Conservation (phyloP, 2,113 vertebrate genomes). For the Petaurus breviceps region DNA sequence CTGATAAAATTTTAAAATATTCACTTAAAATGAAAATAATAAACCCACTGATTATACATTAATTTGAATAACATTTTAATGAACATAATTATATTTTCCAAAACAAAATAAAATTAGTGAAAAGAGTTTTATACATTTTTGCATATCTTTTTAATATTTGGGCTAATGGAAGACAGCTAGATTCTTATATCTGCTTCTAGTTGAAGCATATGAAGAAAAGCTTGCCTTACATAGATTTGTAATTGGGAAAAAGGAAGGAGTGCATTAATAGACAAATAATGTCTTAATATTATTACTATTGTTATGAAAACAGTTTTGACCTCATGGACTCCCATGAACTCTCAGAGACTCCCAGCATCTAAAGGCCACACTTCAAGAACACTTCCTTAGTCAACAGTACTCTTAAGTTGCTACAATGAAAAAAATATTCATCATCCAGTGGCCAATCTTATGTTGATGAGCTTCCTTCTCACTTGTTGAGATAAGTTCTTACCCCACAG, state of each 20-base stretch:
- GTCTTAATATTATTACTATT: background rate
- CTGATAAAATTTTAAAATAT: background rate
- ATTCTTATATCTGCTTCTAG: background rate
- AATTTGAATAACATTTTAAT: background rate
- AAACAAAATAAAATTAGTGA: background rate
- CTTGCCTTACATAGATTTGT: background rate
- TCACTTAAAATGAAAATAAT: background rate
- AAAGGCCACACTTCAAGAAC: background rate
- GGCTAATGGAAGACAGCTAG: background rate
- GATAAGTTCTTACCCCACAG: background rate
- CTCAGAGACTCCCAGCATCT: background rate
- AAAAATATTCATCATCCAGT: background rate
- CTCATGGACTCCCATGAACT: background rate
- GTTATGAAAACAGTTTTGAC: background rate
- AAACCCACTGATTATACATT: background rate
- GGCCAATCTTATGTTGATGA: background rate
- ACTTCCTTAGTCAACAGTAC: background rate
- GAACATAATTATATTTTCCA: background rate
- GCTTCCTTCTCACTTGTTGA: background rate
- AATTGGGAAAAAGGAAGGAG: background rate
- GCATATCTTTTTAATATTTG: background rate
- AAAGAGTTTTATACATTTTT: background rate
- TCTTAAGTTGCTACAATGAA: background rate
- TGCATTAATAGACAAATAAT: background rate
- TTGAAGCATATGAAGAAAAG: background rate